phyloP scores from a whole-genome alignment of 2,888 invertebrate species.

The Cryptus armator region DNA sequence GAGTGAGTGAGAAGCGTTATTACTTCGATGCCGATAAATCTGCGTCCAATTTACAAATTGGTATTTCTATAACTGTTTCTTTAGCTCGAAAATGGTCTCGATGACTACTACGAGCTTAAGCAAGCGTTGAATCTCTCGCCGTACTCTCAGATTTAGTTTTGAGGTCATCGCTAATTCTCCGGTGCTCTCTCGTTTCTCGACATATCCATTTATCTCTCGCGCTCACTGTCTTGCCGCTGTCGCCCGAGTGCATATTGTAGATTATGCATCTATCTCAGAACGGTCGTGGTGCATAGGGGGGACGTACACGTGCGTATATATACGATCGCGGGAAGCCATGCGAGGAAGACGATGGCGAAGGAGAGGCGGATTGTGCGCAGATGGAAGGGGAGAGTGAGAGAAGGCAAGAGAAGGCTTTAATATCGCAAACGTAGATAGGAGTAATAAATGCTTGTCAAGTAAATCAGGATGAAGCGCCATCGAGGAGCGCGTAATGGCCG shows the following conservation, averaged over 20 bases:
- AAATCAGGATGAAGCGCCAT: constrained; percentile 84
- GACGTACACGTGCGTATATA: no score
- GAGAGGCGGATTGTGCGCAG: background rate
- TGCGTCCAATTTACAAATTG: constrained; percentile 62
- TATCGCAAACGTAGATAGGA: constrained; percentile 80
- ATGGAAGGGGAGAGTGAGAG: constrained; percentile 1
- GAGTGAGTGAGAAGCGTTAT: constrained; percentile 30
- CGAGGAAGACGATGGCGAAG: constrained; percentile 8
- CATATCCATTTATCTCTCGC: constrained; percentile 35
- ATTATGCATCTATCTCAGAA: background rate
- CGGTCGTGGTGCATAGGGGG: no score
- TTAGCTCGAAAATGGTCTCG: constrained; percentile 29
- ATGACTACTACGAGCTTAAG: constrained; percentile 1
- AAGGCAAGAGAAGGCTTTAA: constrained; percentile 70
- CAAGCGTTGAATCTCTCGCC: background rate
- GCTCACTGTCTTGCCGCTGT: constrained; percentile 19
- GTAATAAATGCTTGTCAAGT: constrained; percentile 84
- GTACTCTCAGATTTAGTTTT: constrained; percentile 54
- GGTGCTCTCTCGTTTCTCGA: constrained; percentile 15
- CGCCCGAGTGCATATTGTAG: constrained; percentile 17
- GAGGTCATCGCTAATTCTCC: constrained; percentile 53
- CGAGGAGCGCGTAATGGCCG: constrained; percentile 83
- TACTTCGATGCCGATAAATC: constrained; percentile 50
- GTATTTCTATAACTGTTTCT: constrained; percentile 58
- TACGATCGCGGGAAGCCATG: no score